Base-by-base conservation (phyloP, 2,888 invertebrate genomes). In the Malacosoma neustria region DNA sequence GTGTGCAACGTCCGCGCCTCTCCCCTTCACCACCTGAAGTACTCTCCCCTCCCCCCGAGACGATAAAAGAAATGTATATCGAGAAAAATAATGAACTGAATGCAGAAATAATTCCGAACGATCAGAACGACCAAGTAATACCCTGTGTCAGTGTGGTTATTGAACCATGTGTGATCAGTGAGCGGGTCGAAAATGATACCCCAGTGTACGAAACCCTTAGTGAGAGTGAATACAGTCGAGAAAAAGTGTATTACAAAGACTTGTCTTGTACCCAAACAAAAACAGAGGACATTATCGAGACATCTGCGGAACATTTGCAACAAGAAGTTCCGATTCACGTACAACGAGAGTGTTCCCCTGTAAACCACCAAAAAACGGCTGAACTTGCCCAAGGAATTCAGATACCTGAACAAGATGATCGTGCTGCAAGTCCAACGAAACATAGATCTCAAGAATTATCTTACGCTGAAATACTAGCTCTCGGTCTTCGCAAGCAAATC, bases 401-500 rank as follows among this genome's bases (percentile, higher is more conserved):
- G 11, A 29, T 53, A 22, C 43, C 46, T 6, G 62, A 66, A 39
- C 39, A 38, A 5, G 64, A 59, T 9, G 57, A 61, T 22, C 63
- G 72, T 39, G 57, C 68, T 22, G 42, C 53, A 1, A 81, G 80
- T 44, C 73, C 76, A 2, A 51, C 58, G 2, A 63, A 51, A 43
- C 48, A 53, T 39, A 67, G 69, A 14, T 92, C 53, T 76, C 90
- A 61, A 88, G 94, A 87, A 44, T 86, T 90, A 54, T 92, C 92
- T 0, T 92, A 92, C 61, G 92, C 92, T 2, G 90, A 91, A 73
- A 90, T 92, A 59, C 76, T 92, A 52, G 89, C 91, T 30, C 89
- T 91, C 45, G 92, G 92, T 29, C 80, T 92, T 32, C 73, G 75
- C 9, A 76, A 66, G 41, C 76, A 73, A 38, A 48, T 64, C 0